Evolutionary conservation across 2,888 invertebrate species (phyloP).

Genomic region (Malthinus flaveolus): DNA sequence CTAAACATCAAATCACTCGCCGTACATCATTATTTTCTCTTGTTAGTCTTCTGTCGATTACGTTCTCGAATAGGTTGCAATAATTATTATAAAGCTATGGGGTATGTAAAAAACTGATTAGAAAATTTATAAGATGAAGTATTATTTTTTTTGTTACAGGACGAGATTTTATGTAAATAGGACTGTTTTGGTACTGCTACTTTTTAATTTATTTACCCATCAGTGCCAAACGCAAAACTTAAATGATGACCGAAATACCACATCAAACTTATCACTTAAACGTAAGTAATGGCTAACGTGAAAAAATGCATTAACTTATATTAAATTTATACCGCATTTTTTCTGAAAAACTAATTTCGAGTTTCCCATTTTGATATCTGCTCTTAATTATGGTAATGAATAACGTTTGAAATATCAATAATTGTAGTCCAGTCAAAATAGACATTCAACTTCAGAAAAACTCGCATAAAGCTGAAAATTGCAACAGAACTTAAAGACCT

Average conservation of each 20-base stretch:
- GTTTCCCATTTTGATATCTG: not conserved
- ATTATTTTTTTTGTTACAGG: constrained; percentile 15
- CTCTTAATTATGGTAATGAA: too few species aligned
- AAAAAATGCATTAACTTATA: too few species aligned
- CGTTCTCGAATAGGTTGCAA: too few species aligned
- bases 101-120: not conserved
- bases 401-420: too few species aligned
- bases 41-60: too few species aligned
- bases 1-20: not conserved
- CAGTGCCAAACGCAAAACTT: constrained; percentile 17
- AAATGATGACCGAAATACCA: constrained; percentile 1
- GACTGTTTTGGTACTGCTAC: constrained; percentile 14
- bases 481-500: too few species aligned
- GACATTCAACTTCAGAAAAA: too few species aligned
- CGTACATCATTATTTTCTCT: not conserved
- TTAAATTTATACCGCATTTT: not conserved
- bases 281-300: not conserved
- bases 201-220: constrained; percentile 18
- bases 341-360: not conserved
- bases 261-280: not conserved
- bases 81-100: not conserved
- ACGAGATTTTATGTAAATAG: constrained; percentile 11
- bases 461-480: too few species aligned
- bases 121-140: not conserved
- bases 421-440: too few species aligned